phyloP scores from a whole-genome alignment of 30 jellyfish, hydroid and myxozoan species.

The Aurelia aurita complex sp. Pacific region DNA sequence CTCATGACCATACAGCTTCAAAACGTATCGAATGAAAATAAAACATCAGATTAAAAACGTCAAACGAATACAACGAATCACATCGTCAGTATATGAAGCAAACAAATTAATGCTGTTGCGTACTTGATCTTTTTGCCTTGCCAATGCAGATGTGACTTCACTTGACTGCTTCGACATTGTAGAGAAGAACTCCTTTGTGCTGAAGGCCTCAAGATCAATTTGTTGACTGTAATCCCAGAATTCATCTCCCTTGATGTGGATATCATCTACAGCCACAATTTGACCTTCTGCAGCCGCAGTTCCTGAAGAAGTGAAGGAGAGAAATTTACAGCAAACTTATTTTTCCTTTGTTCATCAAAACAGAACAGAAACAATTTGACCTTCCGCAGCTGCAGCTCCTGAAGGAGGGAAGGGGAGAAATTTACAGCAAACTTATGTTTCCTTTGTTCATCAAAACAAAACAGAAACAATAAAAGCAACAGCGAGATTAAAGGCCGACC shows the following conservation, averaged over 20 bases:
- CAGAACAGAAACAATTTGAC: conserved; percentile 33
- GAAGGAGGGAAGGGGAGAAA: not conserved
- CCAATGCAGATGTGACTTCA: conserved; percentile 91
- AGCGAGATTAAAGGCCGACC: too few species aligned
- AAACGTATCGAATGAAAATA: too few species aligned
- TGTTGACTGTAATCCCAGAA: conserved; percentile 98
- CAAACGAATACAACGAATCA: too few species aligned
- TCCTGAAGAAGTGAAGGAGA: not conserved
- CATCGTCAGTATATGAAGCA: too few species aligned
- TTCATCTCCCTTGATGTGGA: conserved; percentile 80
- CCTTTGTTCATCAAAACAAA: too few species aligned
- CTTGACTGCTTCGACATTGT: conserved; percentile 90
- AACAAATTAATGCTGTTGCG: not conserved
- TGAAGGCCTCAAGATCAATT: conserved; percentile 89
- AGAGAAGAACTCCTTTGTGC: conserved; percentile 79
- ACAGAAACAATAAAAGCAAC: conserved; percentile 9
- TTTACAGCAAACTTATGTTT: too few species aligned
- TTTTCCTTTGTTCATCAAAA: too few species aligned
- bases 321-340: too few species aligned
- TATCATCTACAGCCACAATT: conserved; percentile 51
- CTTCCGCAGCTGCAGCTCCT: conserved; percentile 31
- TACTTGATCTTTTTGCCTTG: conserved; percentile 96
- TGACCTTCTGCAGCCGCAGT: conserved; percentile 50
- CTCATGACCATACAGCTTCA: too few species aligned
- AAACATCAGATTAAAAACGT: too few species aligned